These are phyloP conservation scores for Babylonia areolata DNA, from an alignment of 1,140 invertebrate species.

Conservation along the genomic window DNA sequence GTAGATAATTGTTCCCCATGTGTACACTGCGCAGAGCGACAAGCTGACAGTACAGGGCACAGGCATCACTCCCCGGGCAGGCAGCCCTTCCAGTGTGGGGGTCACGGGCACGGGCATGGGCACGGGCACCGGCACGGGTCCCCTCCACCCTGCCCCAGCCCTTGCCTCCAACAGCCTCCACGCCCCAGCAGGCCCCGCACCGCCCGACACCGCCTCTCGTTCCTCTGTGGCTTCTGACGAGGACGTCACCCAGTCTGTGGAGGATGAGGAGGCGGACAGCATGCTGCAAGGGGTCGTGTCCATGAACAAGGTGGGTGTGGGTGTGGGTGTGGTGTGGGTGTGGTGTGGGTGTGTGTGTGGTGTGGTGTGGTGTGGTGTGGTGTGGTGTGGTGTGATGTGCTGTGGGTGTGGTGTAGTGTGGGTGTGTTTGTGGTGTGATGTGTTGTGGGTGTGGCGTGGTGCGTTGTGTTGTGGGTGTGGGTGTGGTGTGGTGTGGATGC, in stretches of 20 bases:
- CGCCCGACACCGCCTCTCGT: neutral
- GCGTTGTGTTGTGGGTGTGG: no score
- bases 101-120: neutral
- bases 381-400: no score
- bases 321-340: no score
- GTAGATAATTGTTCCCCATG: neutral
- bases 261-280: constrained; percentile 43
- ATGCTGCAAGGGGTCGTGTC: constrained; percentile 47
- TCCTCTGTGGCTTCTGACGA: constrained; percentile 30
- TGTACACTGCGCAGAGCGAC: constrained; percentile 17
- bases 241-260: constrained; percentile 3
- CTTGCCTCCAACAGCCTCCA: no score
- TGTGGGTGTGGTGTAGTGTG: no score
- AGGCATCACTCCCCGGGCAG: constrained; percentile 40
- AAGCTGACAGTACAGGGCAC: constrained; percentile 39
- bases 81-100: neutral
- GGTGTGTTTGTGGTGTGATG: no score
- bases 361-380: no score
- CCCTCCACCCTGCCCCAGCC: no score
- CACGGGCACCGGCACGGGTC: neutral
- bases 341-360: no score
- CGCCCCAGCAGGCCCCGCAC: no score
- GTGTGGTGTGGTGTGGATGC: no score
- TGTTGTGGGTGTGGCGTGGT: no score
- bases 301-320: constrained; percentile 40